These are phyloP conservation scores for Stictocephala bisonia DNA, from an alignment of 2,888 invertebrate genomes.

Conservation along the genomic window DNA sequence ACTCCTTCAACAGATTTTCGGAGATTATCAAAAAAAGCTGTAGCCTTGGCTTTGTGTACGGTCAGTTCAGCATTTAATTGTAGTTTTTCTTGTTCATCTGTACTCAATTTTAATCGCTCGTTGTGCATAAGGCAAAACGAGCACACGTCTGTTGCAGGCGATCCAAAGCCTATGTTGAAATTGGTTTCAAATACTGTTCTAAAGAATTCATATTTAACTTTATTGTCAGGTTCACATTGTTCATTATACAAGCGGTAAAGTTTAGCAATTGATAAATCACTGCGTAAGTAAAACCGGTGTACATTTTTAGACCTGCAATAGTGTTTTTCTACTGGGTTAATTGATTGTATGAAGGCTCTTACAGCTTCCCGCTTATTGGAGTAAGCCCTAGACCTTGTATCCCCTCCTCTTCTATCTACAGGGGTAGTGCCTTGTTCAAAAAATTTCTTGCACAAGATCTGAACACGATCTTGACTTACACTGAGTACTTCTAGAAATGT, in stretches of 20 bases:
- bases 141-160: conserved; percentile 39
- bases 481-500: conserved; percentile 14
- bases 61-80: conserved; percentile 24
- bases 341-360: conserved; percentile 43
- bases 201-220: conserved; percentile 44
- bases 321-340: conserved; percentile 28
- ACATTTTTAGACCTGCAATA: conserved; percentile 25
- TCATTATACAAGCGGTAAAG: conserved; percentile 25
- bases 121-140: conserved; percentile 40
- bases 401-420: conserved; percentile 43
- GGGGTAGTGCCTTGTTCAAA: conserved; percentile 36
- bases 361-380: conserved; percentile 29
- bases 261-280: conserved; percentile 45
- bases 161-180: conserved; percentile 45
- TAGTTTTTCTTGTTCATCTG: conserved; percentile 30
- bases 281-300: conserved; percentile 20
- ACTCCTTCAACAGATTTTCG: neutral
- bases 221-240: conserved; percentile 8
- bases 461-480: conserved; percentile 37
- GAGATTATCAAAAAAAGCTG: conserved; percentile 21
- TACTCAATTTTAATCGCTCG: conserved; percentile 35
- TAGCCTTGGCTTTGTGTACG: conserved; percentile 36
- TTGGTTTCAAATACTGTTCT: conserved; percentile 30
- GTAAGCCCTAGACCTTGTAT: conserved; percentile 36
- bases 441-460: conserved; percentile 36